Evolutionary conservation across 2,797 vertebrate genomes (phyloP), one percentile per base, ranked within the genome.

Genomic region (Artibeus lituratus): DNA sequence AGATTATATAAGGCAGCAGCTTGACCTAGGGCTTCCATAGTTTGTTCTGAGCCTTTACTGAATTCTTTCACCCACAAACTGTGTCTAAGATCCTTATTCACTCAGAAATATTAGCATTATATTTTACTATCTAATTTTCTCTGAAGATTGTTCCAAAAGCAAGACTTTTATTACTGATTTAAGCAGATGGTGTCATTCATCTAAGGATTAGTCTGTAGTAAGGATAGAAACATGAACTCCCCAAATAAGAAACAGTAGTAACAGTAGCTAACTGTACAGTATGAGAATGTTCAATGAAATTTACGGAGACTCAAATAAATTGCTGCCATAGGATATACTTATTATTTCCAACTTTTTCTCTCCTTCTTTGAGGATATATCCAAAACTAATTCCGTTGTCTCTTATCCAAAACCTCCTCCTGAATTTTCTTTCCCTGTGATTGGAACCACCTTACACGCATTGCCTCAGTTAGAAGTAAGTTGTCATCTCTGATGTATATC

Each of bases 91-190:
- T 65, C 53, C 76, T 35, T 14, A 89, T 85, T 90, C 57, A 16
- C 84, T 95, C 96, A 92, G 65, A 97, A 86, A 88, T 96, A 37
- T 49, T 93, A 90, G 76, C 53, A 84, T 42, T 37, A 21, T n/a
- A 72, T 67, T 74, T 72, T 85, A 73, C 42, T 62, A 26, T 72
- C 2, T 62, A 47, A 77, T 57, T 95, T 67, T 1, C 84, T 95
- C 95, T 74, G 32, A 70, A 83, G 26, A 65, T 51, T 83, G n/a
- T 76, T 85, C 39, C 82, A 94, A 84, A 94, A n/a, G 21, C 18
- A 86, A 18, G 10, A 6, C 69, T 91, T 57, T 22, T 15, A 10
- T 53, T 78, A 39, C 24, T 88, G 15, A 24, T 74, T 95, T 94
- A 49, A 7, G 16, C 24, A 76, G 80, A 94, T 16, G 26, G 32